phyloP scores from a whole-genome alignment of 2,888 invertebrate genomes.

The Erebia epiphron region DNA sequence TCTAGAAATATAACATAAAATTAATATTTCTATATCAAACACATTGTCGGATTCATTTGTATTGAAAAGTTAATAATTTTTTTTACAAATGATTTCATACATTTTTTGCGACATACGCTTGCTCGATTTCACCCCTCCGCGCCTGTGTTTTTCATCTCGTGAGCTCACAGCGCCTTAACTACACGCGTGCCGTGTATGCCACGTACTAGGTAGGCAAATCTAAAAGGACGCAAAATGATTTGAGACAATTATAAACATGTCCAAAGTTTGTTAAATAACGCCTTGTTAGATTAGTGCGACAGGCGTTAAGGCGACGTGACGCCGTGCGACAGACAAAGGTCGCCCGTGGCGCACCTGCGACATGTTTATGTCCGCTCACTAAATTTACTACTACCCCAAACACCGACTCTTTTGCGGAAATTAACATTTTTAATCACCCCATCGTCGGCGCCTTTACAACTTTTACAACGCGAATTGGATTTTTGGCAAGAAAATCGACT shows the following conservation, averaged over 20 bases:
- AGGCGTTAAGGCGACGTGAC: slow-evolving; percentile 32
- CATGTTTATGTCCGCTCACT: slow-evolving; percentile 73
- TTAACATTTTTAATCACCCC: slow-evolving; percentile 69
- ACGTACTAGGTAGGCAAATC: neutral
- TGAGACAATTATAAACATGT: slow-evolving; percentile 1
- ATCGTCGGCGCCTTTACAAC: slow-evolving; percentile 64
- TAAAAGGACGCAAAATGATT: slow-evolving; percentile 10
- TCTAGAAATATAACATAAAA: too few relatives aligned
- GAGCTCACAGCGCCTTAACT: too few relatives aligned
- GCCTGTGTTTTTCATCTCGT: too few relatives aligned
- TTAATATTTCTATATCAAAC: too few relatives aligned
- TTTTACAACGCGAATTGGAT: too few relatives aligned
- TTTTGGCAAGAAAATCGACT: too few relatives aligned
- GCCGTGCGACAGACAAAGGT: slow-evolving; percentile 53
- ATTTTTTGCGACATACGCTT: too few relatives aligned
- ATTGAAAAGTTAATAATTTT: too few relatives aligned
- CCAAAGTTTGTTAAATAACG: slow-evolving; percentile 3
- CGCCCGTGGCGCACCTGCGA: slow-evolving; percentile 63
- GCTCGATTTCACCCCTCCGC: too few relatives aligned
- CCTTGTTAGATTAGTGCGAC: slow-evolving; percentile 28
- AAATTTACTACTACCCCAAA: slow-evolving; percentile 65
- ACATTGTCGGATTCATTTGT: too few relatives aligned
- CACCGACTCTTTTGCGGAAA: slow-evolving; percentile 54
- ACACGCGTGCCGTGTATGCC: neutral
- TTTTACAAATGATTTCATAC: too few relatives aligned